These are phyloP conservation scores for Climacteris rufus DNA, from an alignment of 2,113 vertebrate species.

Conservation along the genomic window DNA sequence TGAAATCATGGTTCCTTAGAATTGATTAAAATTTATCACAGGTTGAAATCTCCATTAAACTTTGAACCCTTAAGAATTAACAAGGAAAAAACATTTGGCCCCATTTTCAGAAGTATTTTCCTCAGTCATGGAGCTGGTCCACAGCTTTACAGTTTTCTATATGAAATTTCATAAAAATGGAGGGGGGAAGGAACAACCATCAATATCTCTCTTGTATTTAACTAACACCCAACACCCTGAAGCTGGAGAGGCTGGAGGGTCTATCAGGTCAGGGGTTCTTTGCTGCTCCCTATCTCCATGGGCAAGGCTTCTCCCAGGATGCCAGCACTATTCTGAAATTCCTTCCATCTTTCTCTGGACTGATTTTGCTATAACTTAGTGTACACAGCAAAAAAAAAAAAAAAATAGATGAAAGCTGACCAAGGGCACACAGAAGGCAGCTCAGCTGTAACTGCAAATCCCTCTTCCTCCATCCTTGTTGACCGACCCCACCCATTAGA, in stretches of 20 bases:
- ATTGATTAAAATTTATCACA: neutral
- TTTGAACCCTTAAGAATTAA: neutral
- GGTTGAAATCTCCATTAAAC: neutral
- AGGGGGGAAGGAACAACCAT: neutral
- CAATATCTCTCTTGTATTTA: neutral
- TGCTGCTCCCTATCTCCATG: neutral
- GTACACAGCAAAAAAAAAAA: conserved; percentile 33
- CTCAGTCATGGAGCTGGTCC: neutral
- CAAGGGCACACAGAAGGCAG: conserved; percentile 17
- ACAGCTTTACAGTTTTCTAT: neutral
- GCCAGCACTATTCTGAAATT: neutral
- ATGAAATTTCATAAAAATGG: neutral
- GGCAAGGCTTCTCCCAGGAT: neutral
- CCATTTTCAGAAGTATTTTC: neutral
- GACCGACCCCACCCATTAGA: conserved; percentile 22
- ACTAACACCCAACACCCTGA: neutral
- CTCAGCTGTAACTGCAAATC: conserved; percentile 45
- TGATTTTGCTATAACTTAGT: neutral
- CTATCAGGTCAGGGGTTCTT: neutral
- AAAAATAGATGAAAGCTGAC: conserved; percentile 59
- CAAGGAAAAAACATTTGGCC: neutral
- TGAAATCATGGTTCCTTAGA: neutral
- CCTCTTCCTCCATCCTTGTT: conserved; percentile 45
- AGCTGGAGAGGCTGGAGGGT: neutral
- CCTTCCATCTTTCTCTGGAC: neutral